phyloP scores from a whole-genome alignment of 1,140 invertebrate genomes.

The Drosophila tropicalis region DNA sequence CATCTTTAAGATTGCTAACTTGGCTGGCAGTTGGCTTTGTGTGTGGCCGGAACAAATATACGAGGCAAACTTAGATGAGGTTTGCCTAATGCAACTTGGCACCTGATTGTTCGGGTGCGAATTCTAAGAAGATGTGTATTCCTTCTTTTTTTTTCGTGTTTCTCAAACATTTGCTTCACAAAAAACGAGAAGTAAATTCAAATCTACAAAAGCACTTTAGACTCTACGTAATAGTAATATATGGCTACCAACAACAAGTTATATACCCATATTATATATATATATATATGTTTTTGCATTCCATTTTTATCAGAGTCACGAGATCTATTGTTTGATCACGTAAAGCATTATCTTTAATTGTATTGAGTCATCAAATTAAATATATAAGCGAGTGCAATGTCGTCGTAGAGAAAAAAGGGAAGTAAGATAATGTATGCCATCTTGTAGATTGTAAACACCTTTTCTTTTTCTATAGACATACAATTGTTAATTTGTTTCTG shows the following conservation, averaged over 20 bases:
- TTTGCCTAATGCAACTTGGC: conserved; percentile 53
- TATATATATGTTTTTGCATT: neutral
- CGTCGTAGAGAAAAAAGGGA: conserved; percentile 6
- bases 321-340: conserved; percentile 25
- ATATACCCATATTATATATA: neutral
- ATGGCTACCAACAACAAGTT: too few relatives aligned
- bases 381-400: conserved; percentile 13
- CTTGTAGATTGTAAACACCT: conserved; percentile 45
- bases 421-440: conserved; percentile 15
- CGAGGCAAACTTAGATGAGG: conserved; percentile 14
- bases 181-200: neutral
- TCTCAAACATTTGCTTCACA: neutral
- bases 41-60: conserved; percentile 75
- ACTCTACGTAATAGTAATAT: neutral
- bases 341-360: conserved; percentile 20
- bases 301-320: conserved; percentile 29
- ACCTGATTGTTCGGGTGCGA: conserved; percentile 53
- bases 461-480: conserved; percentile 19
- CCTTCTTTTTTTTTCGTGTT: neutral
- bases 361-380: conserved; percentile 53
- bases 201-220: neutral
- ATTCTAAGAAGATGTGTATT: conserved; percentile 40
- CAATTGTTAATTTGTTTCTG: neutral
- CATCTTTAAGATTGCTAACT: conserved; percentile 48
- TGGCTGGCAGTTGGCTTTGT: conserved; percentile 27